These are phyloP conservation scores for Norana najaformis DNA, from an alignment of 2,888 invertebrate genomes.

Conservation along the genomic window DNA sequence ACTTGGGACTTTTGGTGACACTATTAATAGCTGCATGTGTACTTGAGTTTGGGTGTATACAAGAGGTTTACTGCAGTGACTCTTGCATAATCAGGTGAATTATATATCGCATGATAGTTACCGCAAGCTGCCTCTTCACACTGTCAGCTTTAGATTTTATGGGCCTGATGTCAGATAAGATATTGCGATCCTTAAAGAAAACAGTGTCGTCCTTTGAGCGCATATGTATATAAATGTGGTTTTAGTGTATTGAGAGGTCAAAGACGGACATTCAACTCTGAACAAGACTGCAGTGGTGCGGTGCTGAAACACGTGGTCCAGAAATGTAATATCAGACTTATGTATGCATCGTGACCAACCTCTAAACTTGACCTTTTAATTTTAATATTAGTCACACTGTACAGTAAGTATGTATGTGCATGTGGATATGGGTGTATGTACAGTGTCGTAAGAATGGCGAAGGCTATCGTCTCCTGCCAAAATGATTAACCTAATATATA, in stretches of 20 bases:
- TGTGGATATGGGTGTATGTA: too few relatives aligned
- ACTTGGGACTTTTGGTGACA: neutral
- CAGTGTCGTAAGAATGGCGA: too few relatives aligned
- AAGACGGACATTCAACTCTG: neutral
- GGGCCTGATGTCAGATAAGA: neutral
- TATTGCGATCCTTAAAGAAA: neutral
- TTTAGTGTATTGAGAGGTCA: neutral
- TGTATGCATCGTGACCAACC: too few relatives aligned
- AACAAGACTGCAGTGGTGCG: neutral
- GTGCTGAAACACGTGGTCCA: too few relatives aligned
- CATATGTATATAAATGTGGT: neutral
- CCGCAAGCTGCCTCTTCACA: neutral
- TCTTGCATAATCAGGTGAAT: neutral
- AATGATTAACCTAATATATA: too few relatives aligned
- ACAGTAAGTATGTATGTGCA: too few relatives aligned
- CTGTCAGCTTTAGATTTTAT: neutral
- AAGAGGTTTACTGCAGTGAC: neutral
- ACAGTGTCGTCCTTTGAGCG: neutral
- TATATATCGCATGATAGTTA: neutral
- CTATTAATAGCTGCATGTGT: constrained; percentile 1
- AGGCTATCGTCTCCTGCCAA: too few relatives aligned
- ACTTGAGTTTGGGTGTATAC: neutral
- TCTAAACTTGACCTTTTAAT: too few relatives aligned
- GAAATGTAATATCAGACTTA: neutral
- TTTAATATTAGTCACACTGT: too few relatives aligned